These are phyloP conservation scores for Drosophila dunni DNA, from an alignment of 1,140 invertebrate genomes.

Conservation along the genomic window DNA sequence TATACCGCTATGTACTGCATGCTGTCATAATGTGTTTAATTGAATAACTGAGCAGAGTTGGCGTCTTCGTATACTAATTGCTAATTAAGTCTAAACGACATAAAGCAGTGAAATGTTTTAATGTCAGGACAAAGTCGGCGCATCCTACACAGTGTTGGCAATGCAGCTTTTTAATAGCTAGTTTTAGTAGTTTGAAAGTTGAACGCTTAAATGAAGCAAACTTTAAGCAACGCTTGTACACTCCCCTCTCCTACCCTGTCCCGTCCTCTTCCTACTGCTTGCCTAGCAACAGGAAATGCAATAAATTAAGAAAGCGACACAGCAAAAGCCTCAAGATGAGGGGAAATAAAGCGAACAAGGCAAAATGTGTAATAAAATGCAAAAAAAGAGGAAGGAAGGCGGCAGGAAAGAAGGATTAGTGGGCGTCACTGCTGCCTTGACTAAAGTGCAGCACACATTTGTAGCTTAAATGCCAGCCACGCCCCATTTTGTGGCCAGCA, in stretches of 20 bases:
- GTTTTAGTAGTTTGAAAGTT: too few relatives aligned
- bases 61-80: constrained; percentile 20
- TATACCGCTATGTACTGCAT: constrained; percentile 5
- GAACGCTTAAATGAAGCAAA: too few relatives aligned
- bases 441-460: constrained; percentile 15
- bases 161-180: too few relatives aligned
- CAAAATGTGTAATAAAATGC: constrained; percentile 32
- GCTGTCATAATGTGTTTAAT: constrained; percentile 47
- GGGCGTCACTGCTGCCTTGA: constrained; percentile 8
- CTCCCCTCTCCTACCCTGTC: neutral
- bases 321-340: constrained; percentile 14
- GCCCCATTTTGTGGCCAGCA: constrained; percentile 15
- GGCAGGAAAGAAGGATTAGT: neutral
- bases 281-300: constrained; percentile 57
- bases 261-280: neutral
- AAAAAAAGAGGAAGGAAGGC: neutral
- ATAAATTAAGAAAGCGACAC: constrained; percentile 64
- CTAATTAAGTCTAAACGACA: constrained; percentile 36
- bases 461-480: constrained; percentile 43
- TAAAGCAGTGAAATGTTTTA: constrained; percentile 18
- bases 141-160: constrained; percentile 4
- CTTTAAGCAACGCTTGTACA: too few relatives aligned
- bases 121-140: constrained; percentile 16
- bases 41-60: constrained; percentile 34
- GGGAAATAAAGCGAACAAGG: constrained; percentile 23